Conservation (phyloP, 2,797 vertebrate genomes). For the Scyliorhinus canicula region DNA sequence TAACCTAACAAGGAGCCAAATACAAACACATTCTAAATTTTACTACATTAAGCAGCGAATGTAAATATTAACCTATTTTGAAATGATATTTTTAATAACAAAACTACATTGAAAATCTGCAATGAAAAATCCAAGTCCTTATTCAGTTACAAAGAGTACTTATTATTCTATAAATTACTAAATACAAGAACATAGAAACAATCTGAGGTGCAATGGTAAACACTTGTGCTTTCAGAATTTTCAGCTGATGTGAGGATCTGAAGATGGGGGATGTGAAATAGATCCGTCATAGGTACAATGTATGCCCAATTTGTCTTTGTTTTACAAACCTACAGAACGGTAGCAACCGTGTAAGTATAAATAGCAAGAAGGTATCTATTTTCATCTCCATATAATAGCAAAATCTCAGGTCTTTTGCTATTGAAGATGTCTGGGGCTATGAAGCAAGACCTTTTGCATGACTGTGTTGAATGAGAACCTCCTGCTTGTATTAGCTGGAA, state of each 20-base stretch:
- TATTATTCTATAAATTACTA: constrained; percentile 9
- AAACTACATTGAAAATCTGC: neutral
- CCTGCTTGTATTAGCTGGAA: constrained; percentile 8
- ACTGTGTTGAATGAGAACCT: neutral
- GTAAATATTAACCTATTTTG: constrained; percentile 8
- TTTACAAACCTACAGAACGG: neutral
- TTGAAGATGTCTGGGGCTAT: neutral
- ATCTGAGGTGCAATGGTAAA: neutral
- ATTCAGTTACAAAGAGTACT: neutral
- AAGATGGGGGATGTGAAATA: neutral
- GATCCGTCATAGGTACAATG: neutral
- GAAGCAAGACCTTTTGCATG: constrained; percentile 18
- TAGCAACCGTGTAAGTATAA: neutral
- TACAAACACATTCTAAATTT: constrained; percentile 7
- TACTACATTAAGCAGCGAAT: neutral
- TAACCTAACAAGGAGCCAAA: neutral
- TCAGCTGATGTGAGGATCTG: neutral
- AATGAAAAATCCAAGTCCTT: neutral
- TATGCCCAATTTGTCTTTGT: neutral
- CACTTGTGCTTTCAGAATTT: neutral
- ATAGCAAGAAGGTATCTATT: neutral
- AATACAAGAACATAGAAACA: neutral
- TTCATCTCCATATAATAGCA: neutral
- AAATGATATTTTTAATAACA: neutral
- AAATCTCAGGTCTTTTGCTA: neutral